phyloP scores from a whole-genome alignment of 64 coral and sea anemone species.

The Catalaphyllia jardinei region DNA sequence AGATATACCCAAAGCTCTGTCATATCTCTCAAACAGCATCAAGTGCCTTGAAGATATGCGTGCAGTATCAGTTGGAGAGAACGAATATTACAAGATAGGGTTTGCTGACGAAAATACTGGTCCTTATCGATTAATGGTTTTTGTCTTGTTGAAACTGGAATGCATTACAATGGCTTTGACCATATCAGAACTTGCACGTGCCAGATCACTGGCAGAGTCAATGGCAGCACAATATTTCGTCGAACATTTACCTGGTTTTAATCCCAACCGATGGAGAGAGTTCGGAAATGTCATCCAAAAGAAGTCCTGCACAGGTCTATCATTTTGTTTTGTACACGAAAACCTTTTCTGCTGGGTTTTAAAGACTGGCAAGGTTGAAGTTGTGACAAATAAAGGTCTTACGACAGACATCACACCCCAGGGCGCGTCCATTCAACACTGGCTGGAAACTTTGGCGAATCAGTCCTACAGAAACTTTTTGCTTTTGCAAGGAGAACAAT shows the following conservation, averaged over 20 bases:
- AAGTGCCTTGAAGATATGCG: neutral
- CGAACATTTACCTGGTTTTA: neutral
- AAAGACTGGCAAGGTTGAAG: neutral
- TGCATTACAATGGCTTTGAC: neutral
- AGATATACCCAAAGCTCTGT: neutral
- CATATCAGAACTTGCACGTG: neutral
- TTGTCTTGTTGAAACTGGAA: neutral
- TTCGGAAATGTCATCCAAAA: neutral
- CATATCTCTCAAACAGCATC: neutral
- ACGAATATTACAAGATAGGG: neutral
- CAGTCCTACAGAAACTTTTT: neutral
- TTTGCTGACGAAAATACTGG: neutral
- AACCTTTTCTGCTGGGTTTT: neutral
- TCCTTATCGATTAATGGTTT: neutral
- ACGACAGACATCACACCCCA: neutral
- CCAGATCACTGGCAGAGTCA: neutral
- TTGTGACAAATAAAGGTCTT: neutral
- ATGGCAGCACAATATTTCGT: neutral
- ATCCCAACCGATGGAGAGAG: neutral
- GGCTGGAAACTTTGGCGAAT: neutral
- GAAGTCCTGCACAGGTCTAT: neutral
- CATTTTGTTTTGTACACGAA: neutral
- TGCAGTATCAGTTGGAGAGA: neutral
- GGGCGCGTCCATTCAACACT: neutral
- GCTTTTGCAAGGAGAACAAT: neutral